phyloP scores from a whole-genome alignment of 2,797 vertebrate species.

The Aratinga solstitialis region DNA sequence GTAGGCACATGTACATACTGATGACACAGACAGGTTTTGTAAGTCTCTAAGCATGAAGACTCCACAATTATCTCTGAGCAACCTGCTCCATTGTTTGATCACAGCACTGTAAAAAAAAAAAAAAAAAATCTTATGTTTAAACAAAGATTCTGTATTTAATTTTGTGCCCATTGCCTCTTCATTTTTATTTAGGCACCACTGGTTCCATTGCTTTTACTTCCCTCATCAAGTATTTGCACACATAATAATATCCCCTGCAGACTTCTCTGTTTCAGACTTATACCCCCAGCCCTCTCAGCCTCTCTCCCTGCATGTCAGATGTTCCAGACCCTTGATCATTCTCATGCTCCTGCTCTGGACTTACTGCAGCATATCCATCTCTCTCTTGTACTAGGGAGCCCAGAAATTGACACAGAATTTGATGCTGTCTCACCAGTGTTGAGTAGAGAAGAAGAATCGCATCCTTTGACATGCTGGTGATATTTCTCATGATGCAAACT shows the following conservation, averaged over 20 bases:
- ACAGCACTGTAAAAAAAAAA: not conserved
- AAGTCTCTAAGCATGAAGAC: not conserved
- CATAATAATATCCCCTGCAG: no score
- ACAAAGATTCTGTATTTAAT: not conserved
- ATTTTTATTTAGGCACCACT: not conserved
- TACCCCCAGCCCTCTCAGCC: not conserved
- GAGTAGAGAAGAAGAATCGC: not conserved
- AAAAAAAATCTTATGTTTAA: not conserved
- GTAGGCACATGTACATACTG: not conserved
- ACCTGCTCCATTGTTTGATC: not conserved
- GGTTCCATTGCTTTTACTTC: not conserved
- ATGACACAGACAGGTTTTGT: not conserved
- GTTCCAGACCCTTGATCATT: not conserved
- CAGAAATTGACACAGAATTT: not conserved
- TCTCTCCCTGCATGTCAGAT: not conserved
- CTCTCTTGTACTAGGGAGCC: not conserved
- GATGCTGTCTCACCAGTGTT: not conserved
- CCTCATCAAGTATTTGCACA: not conserved
- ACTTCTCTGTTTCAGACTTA: no score
- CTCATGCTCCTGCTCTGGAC: not conserved
- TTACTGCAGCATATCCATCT: not conserved
- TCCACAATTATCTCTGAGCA: not conserved
- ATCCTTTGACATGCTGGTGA: not conserved
- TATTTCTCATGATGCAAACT: accelerated
- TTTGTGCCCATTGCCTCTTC: not conserved